Evolutionary conservation across 1,140 invertebrate species (phyloP).

Genomic region (Rhyacophila brunnea): DNA sequence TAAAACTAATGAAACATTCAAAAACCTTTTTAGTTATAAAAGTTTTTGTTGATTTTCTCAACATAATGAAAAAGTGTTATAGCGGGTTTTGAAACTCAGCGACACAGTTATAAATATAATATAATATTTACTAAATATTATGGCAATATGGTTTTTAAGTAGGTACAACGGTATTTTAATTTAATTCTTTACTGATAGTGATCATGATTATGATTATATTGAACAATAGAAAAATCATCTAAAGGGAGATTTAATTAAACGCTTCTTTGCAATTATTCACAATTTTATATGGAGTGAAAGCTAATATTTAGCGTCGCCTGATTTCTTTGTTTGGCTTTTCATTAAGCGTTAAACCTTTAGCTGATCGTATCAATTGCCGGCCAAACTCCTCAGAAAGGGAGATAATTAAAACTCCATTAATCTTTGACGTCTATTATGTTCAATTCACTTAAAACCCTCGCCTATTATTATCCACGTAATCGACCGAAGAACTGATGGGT

Average conservation of each 20-base stretch:
- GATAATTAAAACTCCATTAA: conserved; percentile 37
- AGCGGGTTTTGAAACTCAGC: no score
- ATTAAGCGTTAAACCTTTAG: conserved; percentile 5
- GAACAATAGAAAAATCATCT: no score
- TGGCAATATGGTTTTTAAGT: no score
- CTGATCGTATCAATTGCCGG: conserved; percentile 27
- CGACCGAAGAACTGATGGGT: background rate
- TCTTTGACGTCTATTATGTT: conserved; percentile 35
- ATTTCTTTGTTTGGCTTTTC: background rate
- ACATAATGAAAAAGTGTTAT: no score
- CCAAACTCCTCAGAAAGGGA: conserved; percentile 24
- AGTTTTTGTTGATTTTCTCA: no score
- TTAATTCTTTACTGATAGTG: no score
- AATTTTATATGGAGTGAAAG: background rate
- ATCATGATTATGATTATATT: no score
- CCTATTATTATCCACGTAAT: conserved; percentile 36
- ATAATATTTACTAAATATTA: no score
- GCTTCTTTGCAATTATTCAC: background rate
- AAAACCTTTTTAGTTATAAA: no score
- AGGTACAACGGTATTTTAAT: no score
- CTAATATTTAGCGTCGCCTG: background rate
- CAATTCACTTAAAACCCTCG: conserved; percentile 33
- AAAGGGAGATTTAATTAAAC: background rate
- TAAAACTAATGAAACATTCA: no score
- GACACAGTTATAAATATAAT: no score